Evolutionary conservation across 2,797 vertebrate species (phyloP).

Genomic region (Onychomys arenicola): DNA sequence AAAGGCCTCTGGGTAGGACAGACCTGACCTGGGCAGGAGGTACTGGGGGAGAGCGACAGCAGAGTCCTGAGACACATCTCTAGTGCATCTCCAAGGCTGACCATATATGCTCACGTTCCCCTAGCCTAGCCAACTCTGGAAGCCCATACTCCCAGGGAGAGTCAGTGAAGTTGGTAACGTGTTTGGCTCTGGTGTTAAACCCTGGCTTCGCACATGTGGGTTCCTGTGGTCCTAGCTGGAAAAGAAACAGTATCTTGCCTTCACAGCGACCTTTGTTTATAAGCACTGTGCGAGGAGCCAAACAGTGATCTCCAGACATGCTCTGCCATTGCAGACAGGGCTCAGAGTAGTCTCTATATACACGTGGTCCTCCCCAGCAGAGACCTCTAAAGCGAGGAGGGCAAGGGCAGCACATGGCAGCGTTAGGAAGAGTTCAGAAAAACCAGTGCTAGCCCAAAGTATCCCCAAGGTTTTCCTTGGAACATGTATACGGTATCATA

Average conservation of each 20-base stretch:
- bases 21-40: slow-evolving; percentile 71
- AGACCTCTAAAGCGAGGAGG: background rate
- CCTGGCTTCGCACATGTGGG: background rate
- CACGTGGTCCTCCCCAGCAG: background rate
- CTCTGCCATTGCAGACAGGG: background rate
- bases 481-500: accelerated
- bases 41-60: slow-evolving; percentile 1
- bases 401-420: accelerated
- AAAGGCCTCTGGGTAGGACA: slow-evolving; percentile 68
- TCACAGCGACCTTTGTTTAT: background rate
- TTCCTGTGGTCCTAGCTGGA: accelerated
- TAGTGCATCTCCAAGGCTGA: accelerated
- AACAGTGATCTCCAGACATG: background rate
- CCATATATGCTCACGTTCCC: background rate
- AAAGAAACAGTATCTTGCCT: background rate
- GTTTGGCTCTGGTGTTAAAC: background rate
- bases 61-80: background rate
- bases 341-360: background rate
- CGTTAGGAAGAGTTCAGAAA: background rate
- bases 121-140: background rate
- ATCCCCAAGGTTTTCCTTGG: background rate
- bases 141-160: background rate
- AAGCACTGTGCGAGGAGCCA: background rate
- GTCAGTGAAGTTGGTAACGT: too few species aligned
- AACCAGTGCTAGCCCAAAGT: accelerated